Evolutionary conservation across 2,113 vertebrate genomes (phyloP).

Genomic region (Hystrix brachyura): DNA sequence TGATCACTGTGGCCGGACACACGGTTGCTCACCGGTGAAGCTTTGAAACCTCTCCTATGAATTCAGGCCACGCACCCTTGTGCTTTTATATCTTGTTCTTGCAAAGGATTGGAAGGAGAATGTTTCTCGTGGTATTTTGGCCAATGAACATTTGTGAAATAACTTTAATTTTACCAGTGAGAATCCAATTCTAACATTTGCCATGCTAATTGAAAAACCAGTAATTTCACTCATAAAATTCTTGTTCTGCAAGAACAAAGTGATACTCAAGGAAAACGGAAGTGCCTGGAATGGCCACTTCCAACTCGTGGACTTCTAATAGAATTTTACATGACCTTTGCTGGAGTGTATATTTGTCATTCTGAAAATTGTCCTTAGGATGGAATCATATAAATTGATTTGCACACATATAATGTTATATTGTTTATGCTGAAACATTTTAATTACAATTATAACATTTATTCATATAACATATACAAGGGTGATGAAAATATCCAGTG

Average conservation of each 20-base stretch:
- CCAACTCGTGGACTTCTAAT: neutral
- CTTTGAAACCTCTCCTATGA: neutral
- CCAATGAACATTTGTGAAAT: neutral
- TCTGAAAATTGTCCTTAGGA: neutral
- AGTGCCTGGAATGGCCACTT: neutral
- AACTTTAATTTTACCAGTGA: neutral
- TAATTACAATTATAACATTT: neutral
- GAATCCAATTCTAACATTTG: neutral
- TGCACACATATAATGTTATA: neutral
- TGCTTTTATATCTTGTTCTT: neutral
- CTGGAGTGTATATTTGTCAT: neutral
- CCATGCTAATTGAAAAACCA: neutral
- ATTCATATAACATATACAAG: neutral
- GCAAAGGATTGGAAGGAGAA: neutral
- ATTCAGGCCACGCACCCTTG: neutral
- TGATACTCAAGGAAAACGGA: conserved; percentile 31
- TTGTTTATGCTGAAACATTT: neutral
- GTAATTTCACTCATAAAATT: neutral
- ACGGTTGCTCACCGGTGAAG: neutral
- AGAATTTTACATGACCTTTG: neutral
- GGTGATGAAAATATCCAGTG: neutral
- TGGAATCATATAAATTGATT: neutral
- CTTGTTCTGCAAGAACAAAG: neutral
- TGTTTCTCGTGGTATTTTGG: neutral
- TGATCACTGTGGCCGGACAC: neutral